Percentiles rank a stretch among this genome's conserved stretches.
Evolutionary conservation across 92 coral and sea anemone genomes (phyloP).

Genomic region (Desmophyllum pertusum): DNA sequence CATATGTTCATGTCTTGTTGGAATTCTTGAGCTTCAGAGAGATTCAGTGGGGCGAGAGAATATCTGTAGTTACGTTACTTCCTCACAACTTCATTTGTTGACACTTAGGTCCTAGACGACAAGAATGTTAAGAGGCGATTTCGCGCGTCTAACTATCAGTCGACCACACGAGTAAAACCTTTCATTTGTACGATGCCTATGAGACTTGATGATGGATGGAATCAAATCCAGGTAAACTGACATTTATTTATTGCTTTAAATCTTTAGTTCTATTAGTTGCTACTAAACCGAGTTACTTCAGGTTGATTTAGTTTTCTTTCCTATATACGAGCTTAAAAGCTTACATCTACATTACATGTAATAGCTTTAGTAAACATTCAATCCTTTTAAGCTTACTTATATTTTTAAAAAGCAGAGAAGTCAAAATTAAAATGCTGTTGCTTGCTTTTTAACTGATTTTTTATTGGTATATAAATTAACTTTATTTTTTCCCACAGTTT

Average conservation of each 20-base stretch:
- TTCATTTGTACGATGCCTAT: slow-evolving; percentile 99
- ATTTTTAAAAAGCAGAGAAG: not conserved
- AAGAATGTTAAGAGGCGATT: slow-evolving; percentile 96
- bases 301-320: not conserved
- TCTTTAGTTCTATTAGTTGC: slow-evolving; percentile 23
- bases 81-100: slow-evolving; percentile 72
- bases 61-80: not conserved
- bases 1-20: not conserved
- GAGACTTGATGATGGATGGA: slow-evolving; percentile 99
- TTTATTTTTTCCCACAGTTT: slow-evolving; percentile 58
- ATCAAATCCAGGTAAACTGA: slow-evolving; percentile 93
- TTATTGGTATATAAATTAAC: slow-evolving; percentile 1
- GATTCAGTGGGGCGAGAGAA: not conserved
- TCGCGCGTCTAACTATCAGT: slow-evolving; percentile 99
- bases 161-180: slow-evolving; percentile 98
- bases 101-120: slow-evolving; percentile 99
- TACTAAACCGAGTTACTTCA: not conserved
- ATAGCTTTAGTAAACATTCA: not conserved
- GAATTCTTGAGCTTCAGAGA: not conserved
- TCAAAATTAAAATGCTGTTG: not conserved
- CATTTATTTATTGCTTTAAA: not conserved
- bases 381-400: not conserved
- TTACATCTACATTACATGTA: not conserved
- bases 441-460: not conserved
- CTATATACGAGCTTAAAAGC: not conserved